Conservation (phyloP, 2,113 vertebrate genomes). For the Saccopteryx bilineata region DNA sequence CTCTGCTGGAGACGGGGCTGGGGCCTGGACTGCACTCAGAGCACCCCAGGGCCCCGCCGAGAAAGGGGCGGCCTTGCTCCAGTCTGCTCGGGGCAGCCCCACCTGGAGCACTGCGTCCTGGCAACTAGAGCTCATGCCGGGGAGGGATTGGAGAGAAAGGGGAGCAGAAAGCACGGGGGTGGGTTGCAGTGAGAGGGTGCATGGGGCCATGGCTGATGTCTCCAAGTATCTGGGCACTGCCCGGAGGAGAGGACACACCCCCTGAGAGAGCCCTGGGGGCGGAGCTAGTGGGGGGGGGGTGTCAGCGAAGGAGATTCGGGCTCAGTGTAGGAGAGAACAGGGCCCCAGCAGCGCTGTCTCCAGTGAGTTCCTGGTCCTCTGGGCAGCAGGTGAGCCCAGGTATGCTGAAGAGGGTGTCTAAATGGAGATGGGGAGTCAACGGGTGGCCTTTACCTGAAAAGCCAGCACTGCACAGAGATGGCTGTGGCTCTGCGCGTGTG, state of each 20-base stretch:
- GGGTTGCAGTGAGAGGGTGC: not conserved
- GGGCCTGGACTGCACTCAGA: too few species aligned
- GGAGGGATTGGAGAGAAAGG: not conserved
- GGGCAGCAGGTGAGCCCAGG: not conserved
- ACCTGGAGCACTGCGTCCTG: not conserved
- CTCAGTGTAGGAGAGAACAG: not conserved
- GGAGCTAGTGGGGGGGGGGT: not conserved
- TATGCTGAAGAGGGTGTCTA: not conserved
- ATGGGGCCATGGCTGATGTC: not conserved
- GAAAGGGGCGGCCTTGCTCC: not conserved
- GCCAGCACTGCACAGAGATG: not conserved
- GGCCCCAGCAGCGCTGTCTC: not conserved
- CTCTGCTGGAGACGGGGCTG: not conserved
- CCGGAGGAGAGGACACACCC: not conserved
- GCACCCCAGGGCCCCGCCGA: not conserved
- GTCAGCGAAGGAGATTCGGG: not conserved
- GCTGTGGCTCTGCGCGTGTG: not conserved
- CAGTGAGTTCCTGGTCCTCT: not conserved
- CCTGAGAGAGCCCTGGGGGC: not conserved
- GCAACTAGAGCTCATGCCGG: not conserved
- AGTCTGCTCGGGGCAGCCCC: not conserved
- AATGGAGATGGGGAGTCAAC: not conserved
- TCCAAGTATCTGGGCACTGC: not conserved
- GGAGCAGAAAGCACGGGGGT: not conserved
- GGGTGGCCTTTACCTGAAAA: not conserved